These are phyloP conservation scores for Nudaria mundana DNA, from an alignment of 2,888 invertebrate species.

Conservation along the genomic window DNA sequence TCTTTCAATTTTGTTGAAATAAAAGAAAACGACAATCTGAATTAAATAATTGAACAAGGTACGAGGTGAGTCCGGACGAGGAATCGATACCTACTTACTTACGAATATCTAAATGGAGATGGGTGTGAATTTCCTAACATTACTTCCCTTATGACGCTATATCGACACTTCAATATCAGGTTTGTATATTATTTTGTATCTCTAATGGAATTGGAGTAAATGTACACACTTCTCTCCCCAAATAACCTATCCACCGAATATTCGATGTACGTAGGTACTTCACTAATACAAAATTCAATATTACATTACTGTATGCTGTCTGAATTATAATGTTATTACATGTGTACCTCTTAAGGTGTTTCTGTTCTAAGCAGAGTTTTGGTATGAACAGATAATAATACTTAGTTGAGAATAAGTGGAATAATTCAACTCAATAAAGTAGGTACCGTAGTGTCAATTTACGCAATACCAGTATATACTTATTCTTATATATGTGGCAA, in stretches of 20 bases:
- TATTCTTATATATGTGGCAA: too few species aligned
- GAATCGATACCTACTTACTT: too few species aligned
- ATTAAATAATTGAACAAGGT: constrained; percentile 53
- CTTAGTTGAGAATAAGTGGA: too few species aligned
- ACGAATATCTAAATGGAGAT: too few species aligned
- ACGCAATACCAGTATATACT: too few species aligned
- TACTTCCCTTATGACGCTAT: constrained; percentile 12
- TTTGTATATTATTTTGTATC: constrained; percentile 17
- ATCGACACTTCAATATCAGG: constrained; percentile 9
- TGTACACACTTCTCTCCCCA: constrained; percentile 3
- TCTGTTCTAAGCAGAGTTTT: too few species aligned
- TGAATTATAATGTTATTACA: neutral
- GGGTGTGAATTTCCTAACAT: constrained; percentile 18
- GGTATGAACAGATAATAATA: too few species aligned
- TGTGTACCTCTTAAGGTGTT: too few species aligned
- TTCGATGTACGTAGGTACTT: constrained; percentile 9
- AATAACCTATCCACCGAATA: constrained; percentile 1
- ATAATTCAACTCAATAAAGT: too few species aligned
- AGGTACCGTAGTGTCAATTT: too few species aligned
- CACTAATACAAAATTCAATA: constrained; percentile 9
- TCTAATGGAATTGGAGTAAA: constrained; percentile 22
- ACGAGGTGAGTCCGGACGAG: constrained; percentile 9
- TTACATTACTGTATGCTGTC: constrained; percentile 5
- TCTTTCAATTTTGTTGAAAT: too few species aligned
- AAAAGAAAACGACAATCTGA: constrained; percentile 51